Conservation (phyloP, 2,113 vertebrate genomes). For the Hippopotamus amphibius region DNA sequence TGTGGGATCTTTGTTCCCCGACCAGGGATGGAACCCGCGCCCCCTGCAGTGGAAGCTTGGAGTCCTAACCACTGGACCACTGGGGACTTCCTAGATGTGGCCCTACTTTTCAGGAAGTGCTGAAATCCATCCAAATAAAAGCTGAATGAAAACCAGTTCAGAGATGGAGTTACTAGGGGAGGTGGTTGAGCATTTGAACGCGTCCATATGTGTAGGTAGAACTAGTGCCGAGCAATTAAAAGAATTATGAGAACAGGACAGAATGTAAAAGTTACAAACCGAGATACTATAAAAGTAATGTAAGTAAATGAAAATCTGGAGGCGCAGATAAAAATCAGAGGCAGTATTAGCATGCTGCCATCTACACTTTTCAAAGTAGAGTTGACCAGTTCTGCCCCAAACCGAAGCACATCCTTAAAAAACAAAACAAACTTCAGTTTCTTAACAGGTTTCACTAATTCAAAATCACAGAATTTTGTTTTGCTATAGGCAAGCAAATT, state of each 20-base stretch:
- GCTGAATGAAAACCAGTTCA: neutral
- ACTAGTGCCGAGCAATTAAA: neutral
- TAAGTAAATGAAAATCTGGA: neutral
- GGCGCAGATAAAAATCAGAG: neutral
- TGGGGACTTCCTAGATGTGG: neutral
- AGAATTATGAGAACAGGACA: neutral
- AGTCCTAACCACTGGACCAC: too few relatives aligned
- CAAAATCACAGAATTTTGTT: neutral
- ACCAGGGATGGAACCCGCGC: too few relatives aligned
- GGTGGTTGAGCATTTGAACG: neutral
- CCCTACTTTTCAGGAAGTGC: neutral
- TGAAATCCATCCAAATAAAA: neutral
- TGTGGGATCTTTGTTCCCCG: too few relatives aligned
- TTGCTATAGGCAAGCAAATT: conserved; percentile 2
- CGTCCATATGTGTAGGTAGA: neutral
- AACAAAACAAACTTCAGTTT: neutral
- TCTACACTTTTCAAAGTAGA: neutral
- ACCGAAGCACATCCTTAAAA: neutral
- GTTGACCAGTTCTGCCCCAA: neutral
- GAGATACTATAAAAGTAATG: neutral
- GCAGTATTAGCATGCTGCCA: too few relatives aligned
- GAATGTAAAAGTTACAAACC: neutral
- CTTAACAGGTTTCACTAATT: neutral
- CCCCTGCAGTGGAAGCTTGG: too few relatives aligned
- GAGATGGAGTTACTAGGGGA: neutral